phyloP scores from a whole-genome alignment of 2,888 invertebrate species.

The Dasysyrphus tricinctus region DNA sequence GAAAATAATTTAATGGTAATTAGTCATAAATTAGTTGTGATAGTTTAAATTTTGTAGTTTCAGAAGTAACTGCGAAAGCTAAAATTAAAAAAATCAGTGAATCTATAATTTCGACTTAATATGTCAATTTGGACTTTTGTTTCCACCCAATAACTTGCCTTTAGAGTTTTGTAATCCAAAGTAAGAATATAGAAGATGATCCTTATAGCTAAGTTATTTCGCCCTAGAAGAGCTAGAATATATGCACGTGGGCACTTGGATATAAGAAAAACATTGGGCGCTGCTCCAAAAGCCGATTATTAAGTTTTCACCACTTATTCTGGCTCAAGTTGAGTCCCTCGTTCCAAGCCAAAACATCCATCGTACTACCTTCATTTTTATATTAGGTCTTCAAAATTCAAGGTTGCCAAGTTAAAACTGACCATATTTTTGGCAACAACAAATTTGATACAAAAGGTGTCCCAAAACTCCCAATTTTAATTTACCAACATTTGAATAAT shows the following conservation, averaged over 20 bases:
- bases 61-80: too few relatives aligned
- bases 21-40: too few relatives aligned
- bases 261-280: conserved; percentile 15
- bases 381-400: conserved; percentile 15
- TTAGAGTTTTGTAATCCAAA: neutral
- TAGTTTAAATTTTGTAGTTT: too few relatives aligned
- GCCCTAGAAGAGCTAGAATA: too few relatives aligned
- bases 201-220: conserved; percentile 8
- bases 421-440: too few relatives aligned
- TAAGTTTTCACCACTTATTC: conserved; percentile 70
- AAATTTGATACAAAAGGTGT: too few relatives aligned
- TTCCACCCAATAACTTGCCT: neutral
- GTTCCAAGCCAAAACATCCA: conserved; percentile 52
- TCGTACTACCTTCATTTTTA: conserved; percentile 8
- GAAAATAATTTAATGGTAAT: too few relatives aligned
- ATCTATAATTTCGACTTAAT: too few relatives aligned
- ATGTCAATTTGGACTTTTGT: neutral
- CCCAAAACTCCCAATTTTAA: too few relatives aligned
- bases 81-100: too few relatives aligned
- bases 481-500: too few relatives aligned
- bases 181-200: neutral
- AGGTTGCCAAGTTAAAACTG: conserved; percentile 9
- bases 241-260: neutral
- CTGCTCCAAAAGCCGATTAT: conserved; percentile 56
- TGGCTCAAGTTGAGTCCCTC: conserved; percentile 33